Base-by-base conservation (phyloP, 1,140 invertebrate species). In the Saccostrea echinata region DNA sequence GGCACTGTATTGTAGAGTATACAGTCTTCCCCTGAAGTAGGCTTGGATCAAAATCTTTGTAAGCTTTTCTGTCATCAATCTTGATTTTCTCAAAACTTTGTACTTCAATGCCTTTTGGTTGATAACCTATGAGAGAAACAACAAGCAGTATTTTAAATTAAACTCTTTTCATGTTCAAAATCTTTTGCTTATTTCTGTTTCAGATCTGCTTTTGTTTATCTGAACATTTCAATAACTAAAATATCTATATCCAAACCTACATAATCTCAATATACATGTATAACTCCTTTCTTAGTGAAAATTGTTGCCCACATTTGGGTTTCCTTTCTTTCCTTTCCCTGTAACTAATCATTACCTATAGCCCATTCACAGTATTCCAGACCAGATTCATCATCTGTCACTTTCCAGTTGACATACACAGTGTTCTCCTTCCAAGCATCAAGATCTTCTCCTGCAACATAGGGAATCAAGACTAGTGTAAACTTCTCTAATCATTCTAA, bases 361-460 rank as follows among this genome's bases (percentile, higher is more conserved):
- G 90, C 88, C 90, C 90, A 91, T 88, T 91, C 84, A 89, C 91
- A 91, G 35, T 76, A 86, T 12, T 83, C 86, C 27, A 90, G 85
- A 4, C 84, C 88, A 3, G 91, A 91, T 85, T 91, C 89, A 9
- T 11, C 30, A 61, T 91, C 91, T 21, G 57, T 30, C 2, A 85
- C 87, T 51, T 88, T 76, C 89, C 90, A 91, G 55, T 85, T 89
- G 3, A 88, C 90, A 1, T 53, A 71, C n/a, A 91, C 64, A 0
- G 76, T 80, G 71, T 81, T 43, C n/a, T 52, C 51, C 35, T 55
- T 64, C 84, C 89, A 88, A n/a, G 80, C 88, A 52, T 90, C 88
- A n/a, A 86, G 76, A 61, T 91, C 91, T 13, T 57, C 43, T 33
- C 51, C 90, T 90, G 24, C 24, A 30, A 71, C 68, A 71, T 13